Conservation (phyloP, 2,113 vertebrate genomes). For the Puffinus mauretanicus region DNA sequence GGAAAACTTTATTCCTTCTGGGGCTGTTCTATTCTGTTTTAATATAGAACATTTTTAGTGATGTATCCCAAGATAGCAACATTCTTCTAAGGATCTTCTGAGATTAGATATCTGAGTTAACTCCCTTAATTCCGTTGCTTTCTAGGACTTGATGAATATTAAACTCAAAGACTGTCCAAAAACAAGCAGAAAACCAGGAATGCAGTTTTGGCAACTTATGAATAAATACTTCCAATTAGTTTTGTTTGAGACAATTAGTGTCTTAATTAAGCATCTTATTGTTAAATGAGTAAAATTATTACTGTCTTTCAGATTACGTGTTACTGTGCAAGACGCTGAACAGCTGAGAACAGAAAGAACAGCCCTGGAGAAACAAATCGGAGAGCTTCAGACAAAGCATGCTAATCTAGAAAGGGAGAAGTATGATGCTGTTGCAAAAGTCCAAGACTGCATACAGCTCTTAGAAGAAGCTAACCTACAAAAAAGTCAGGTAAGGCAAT, state of each 20-base stretch:
- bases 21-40: not conserved
- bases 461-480: slow-evolving; percentile 88
- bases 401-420: slow-evolving; percentile 80
- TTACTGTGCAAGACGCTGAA: slow-evolving; percentile 77
- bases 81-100: not conserved
- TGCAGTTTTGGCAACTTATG: not conserved
- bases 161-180: not conserved
- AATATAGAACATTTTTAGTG: slow-evolving; percentile 4
- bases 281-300: not conserved
- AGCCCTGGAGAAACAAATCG: slow-evolving; percentile 80
- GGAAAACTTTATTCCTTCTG: slow-evolving; percentile 14
- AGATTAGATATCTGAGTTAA: not conserved
- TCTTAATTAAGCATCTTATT: not conserved
- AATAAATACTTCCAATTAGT: not conserved
- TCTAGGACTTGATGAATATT: not conserved
- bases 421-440: slow-evolving; percentile 80
- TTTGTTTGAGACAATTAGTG: not conserved
- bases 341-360: slow-evolving; percentile 76
- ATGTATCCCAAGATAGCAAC: not conserved
- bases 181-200: not conserved
- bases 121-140: not conserved
- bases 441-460: slow-evolving; percentile 84
- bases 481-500: slow-evolving; percentile 82
- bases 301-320: slow-evolving; percentile 64
- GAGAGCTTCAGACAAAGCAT: slow-evolving; percentile 80